Percentiles rank a stretch among this genome's conserved stretches.
phyloP scores from a whole-genome alignment of 1,140 invertebrate genomes.

The Bombus confusus region DNA sequence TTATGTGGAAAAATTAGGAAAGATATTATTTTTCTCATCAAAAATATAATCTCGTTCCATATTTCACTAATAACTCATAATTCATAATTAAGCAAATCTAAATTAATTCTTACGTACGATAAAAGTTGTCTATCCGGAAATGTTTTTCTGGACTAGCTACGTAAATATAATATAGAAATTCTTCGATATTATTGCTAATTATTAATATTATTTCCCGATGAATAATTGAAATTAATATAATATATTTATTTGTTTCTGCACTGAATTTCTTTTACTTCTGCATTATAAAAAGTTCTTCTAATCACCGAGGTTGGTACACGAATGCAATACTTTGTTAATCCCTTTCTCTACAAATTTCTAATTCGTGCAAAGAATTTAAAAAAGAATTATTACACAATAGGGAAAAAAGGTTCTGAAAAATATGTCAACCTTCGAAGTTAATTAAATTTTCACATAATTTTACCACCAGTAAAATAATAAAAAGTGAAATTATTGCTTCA shows the following conservation, averaged over 20 bases:
- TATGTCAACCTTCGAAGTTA: not conserved
- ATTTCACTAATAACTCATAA: not conserved
- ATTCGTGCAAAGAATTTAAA: not conserved
- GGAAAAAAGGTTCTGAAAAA: not conserved
- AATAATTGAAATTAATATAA: not conserved
- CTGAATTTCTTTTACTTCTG: not conserved
- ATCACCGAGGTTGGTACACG: not conserved
- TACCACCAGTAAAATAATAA: not conserved
- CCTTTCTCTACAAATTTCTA: not conserved
- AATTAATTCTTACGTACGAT: not conserved
- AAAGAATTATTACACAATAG: not conserved
- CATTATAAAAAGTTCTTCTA: not conserved
- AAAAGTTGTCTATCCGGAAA: not conserved
- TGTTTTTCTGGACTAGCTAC: not conserved
- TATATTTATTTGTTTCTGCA: not conserved
- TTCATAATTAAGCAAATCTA: not conserved
- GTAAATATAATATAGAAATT: not conserved
- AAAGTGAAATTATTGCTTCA: not conserved
- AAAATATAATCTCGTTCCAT: not conserved
- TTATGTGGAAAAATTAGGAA: not conserved
- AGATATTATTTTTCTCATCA: not conserved
- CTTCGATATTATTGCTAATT: not conserved
- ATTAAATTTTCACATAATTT: not conserved
- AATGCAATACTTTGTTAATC: not conserved
- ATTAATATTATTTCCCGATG: not conserved